Evolutionary conservation across 2,797 vertebrate species (phyloP), one percentile per base, ranked within the genome.

Genomic region (Enteromius mattozi): DNA sequence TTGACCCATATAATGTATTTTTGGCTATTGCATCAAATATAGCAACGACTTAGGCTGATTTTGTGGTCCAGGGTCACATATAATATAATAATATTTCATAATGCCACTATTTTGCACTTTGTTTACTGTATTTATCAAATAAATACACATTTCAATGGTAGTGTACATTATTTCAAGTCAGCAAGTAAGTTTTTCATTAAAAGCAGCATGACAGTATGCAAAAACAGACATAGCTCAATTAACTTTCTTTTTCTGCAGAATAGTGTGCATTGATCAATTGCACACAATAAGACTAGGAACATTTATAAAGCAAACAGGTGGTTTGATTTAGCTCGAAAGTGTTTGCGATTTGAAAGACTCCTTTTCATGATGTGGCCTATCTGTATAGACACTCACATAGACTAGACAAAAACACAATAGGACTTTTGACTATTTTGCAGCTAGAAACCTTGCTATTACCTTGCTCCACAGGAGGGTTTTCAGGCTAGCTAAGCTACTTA

Each of bases 401-500:
- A 59, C 66, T 56, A 45, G 33, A 72, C 3, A 3, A 47, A 83
- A 66, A n/a, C 47, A 59, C n/a, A 33, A 74, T 63, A 72, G 1
- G 40, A 17, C 76, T 49, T 66, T 61, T 68, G 12, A 24, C 8
- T 47, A 37, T 82, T 78, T 77, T 54, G 21, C 54, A 37, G 66
- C 45, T n/a, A 33, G 35, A 66, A 45, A 59, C 69, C 54, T 71
- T 81, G 51, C 7, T 47, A 30, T 72, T 72, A 81, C 40, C 6
- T 12, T 42, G 7, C 82, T 69, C 82, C 24, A 45, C 49, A 59
- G 47, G 72, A 66, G 51, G 6, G 49, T 45, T 85, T 83, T 78
- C 42, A 72, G 91, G 91, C 91, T 80, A 14, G 83, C 86, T 49
- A 81, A 88, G 74, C 69, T 79, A 81, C 86, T 84, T 81, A 81